These are phyloP conservation scores for Tetheella fluctuosa DNA, from an alignment of 2,888 invertebrate genomes.

Conservation along the genomic window DNA sequence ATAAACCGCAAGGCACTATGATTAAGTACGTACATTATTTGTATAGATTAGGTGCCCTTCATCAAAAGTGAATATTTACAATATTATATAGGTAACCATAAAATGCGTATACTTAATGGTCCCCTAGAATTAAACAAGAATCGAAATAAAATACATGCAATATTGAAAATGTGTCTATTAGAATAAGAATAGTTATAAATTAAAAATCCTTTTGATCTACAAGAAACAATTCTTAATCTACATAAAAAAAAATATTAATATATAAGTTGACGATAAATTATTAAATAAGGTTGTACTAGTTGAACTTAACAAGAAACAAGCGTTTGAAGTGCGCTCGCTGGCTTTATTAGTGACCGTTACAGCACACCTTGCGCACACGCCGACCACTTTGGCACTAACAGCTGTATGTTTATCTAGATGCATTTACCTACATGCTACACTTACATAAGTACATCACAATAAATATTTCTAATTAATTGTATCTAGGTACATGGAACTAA, in stretches of 20 bases:
- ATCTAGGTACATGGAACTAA: slow-evolving; percentile 38
- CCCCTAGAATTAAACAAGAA: background rate
- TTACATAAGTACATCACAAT: slow-evolving; percentile 47
- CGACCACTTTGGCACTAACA: slow-evolving; percentile 76
- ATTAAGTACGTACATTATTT: slow-evolving; percentile 48
- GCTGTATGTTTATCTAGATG: slow-evolving; percentile 62
- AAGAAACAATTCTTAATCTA: background rate
- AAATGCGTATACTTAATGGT: background rate
- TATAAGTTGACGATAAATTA: background rate
- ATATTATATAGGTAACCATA: background rate
- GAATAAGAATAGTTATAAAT: background rate
- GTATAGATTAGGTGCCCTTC: slow-evolving; percentile 60
- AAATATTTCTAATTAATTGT: slow-evolving; percentile 48
- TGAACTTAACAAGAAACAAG: slow-evolving; percentile 23
- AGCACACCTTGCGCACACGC: slow-evolving; percentile 75
- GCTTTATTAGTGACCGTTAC: slow-evolving; percentile 68
- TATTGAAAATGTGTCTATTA: background rate
- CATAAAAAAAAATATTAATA: background rate
- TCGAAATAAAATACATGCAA: slow-evolving; percentile 17
- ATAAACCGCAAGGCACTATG: slow-evolving; percentile 69
- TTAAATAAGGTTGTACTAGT: slow-evolving; percentile 28
- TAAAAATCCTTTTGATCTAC: background rate
- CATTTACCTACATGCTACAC: slow-evolving; percentile 43
- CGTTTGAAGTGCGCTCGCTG: slow-evolving; percentile 41
- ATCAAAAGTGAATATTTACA: slow-evolving; percentile 4